Conservation (phyloP, 2,797 vertebrate species). For the Kryptolebias ocellatus region DNA sequence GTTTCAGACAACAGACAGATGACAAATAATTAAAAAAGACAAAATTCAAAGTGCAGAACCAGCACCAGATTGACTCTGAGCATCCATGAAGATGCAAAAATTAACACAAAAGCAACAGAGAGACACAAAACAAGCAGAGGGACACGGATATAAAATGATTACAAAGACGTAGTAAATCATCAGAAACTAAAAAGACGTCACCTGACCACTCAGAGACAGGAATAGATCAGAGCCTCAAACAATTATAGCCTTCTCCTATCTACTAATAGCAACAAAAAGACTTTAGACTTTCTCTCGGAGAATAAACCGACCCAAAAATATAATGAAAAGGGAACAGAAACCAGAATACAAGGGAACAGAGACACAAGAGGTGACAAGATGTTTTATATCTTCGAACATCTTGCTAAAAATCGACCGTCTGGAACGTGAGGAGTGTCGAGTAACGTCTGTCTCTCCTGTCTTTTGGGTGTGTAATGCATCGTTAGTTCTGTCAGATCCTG, state of each 20-base stretch:
- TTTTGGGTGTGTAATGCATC: neutral
- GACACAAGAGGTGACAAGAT: neutral
- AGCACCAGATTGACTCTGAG: neutral
- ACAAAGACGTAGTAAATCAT: neutral
- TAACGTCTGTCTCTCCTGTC: neutral
- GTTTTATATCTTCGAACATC: neutral
- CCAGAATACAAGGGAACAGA: neutral
- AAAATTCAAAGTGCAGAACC: neutral
- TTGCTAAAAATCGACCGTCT: neutral
- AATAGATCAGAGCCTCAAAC: neutral
- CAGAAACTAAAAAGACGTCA: neutral
- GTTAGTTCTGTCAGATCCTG: neutral
- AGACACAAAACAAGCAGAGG: neutral
- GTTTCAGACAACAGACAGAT: neutral
- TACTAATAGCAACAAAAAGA: neutral
- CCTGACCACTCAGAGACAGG: neutral
- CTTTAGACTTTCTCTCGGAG: too few relatives aligned
- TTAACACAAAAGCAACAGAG: too few relatives aligned
- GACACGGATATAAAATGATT: neutral
- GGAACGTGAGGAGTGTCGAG: slow-evolving; percentile 1
- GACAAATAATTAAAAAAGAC: neutral
- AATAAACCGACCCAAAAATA: neutral
- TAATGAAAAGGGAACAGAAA: neutral
- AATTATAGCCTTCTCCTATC: too few relatives aligned
- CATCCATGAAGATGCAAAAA: neutral